These are phyloP conservation scores for Atethmia centrago DNA, from an alignment of 2,888 invertebrate genomes.

Conservation along the genomic window DNA sequence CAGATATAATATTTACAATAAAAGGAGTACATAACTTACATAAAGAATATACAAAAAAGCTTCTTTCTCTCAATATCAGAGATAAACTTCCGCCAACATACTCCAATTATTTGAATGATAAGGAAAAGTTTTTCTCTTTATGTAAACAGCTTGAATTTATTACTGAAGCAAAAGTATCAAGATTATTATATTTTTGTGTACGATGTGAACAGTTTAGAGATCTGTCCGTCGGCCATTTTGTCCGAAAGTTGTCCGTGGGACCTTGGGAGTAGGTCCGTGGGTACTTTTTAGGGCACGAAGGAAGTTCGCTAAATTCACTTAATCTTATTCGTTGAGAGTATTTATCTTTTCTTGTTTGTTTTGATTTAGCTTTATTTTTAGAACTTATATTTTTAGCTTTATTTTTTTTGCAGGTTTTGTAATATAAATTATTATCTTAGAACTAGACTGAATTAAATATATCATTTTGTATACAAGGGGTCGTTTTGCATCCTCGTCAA, in stretches of 20 bases:
- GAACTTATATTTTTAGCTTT: no score
- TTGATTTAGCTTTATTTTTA: not conserved
- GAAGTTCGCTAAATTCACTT: not conserved
- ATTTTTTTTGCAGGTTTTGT: not conserved
- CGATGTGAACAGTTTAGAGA: slow-evolving; percentile 8
- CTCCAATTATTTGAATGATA: slow-evolving; percentile 47
- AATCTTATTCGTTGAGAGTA: not conserved
- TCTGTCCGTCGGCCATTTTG: slow-evolving; percentile 18
- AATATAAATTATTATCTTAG: not conserved
- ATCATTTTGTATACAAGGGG: no score
- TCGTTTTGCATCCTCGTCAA: no score
- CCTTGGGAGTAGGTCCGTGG: not conserved
- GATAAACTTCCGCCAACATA: slow-evolving; percentile 30
- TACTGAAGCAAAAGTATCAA: slow-evolving; percentile 26
- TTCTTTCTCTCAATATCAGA: not conserved
- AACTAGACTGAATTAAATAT: no score
- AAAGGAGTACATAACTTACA: not conserved
- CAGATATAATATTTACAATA: not conserved
- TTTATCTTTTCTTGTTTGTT: not conserved
- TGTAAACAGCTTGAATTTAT: slow-evolving; percentile 44
- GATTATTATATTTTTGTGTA: slow-evolving; percentile 38
- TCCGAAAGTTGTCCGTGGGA: not conserved
- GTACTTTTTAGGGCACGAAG: not conserved
- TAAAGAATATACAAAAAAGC: not conserved
- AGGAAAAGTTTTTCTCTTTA: slow-evolving; percentile 47